Base-by-base conservation (phyloP, 2,888 invertebrate genomes). In the Parapristionchus giblindavisi region DNA sequence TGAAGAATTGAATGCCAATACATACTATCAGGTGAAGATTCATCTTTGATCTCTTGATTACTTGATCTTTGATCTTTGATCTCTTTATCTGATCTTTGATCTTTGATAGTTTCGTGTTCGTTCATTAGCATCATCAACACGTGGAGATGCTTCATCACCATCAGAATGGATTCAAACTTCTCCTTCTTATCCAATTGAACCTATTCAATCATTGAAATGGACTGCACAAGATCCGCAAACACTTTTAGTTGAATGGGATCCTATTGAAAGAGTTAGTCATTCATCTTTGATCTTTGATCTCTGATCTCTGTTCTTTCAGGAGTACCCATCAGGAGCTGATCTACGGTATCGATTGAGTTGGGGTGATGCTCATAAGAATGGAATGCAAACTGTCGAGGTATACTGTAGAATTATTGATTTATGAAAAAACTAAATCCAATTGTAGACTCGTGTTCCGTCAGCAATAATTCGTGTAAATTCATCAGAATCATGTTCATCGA, bases 241-340 rank as follows among this genome's bases (percentile, higher is more conserved):
- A 14, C 56, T 86, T 21, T 63, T 86, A 17, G 78, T 86, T 3
- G 85, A 86, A 75, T 86, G 86, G 86, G 80, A 85, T 61, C 85
- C 86, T 0, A 77, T 86, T 6, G 84, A 85, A 75, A 58, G 72
- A 36, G 80, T n/a, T n/a, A n/a, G n/a, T n/a, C n/a, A n/a, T n/a
- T n/a, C n/a, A n/a, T n/a, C n/a, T n/a, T n/a, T n/a, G n/a, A n/a
- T n/a, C n/a, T n/a, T n/a, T n/a, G n/a, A n/a, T n/a, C n/a, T n/a
- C n/a, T n/a, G n/a, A n/a, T n/a, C n/a, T n/a, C n/a, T n/a, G n/a
- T n/a, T n/a, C n/a, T n/a, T n/a, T n/a, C n/a, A n/a, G 78, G 48
- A 48, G 60, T 38, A 48, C 38, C 36, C 70, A 21, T 54, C 70
- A 0, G 54, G 70, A 1, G 36, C 58, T 21, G 56, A 77, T 58